phyloP scores from a whole-genome alignment of 2,797 vertebrate species.

The Pseudopleuronectes americanus region DNA sequence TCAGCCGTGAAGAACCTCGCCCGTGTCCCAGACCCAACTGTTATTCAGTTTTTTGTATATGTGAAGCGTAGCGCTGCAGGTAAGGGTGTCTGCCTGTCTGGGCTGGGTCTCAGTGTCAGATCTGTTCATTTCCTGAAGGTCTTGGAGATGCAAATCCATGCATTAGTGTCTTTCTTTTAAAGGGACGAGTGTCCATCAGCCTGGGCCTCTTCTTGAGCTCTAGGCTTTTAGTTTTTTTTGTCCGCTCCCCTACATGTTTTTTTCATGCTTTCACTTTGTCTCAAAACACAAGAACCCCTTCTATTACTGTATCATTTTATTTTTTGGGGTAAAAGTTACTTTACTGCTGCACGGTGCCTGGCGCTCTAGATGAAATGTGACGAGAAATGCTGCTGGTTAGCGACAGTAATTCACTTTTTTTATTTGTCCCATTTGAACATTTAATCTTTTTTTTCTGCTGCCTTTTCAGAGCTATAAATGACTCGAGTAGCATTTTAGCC shows the following conservation, averaged over 20 bases:
- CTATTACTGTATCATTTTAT: conserved; percentile 32
- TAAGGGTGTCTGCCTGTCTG: conserved; percentile 37
- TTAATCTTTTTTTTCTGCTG: conserved; percentile 16
- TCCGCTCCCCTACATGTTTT: conserved; percentile 1
- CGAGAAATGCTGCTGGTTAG: conserved; percentile 77
- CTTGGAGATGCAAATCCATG: conserved; percentile 28
- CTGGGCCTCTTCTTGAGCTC: conserved; percentile 13
- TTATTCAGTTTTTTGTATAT: conserved; percentile 22
- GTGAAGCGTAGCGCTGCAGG: conserved; percentile 29
- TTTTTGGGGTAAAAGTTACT: conserved; percentile 19
- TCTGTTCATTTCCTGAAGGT: conserved; percentile 54
- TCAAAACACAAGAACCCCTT: conserved; percentile 21
- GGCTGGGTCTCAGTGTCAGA: conserved; percentile 38
- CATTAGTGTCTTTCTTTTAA: conserved; percentile 33
- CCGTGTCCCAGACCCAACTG: conserved; percentile 38
- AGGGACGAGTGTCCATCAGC: conserved; percentile 17
- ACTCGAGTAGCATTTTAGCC: conserved; percentile 23
- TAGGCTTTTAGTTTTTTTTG: conserved; percentile 1
- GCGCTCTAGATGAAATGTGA: conserved; percentile 52
- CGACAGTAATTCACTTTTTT: conserved; percentile 48
- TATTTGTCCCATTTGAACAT: conserved; percentile 13
- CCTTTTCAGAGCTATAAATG: conserved; percentile 37
- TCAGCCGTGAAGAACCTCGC: conserved; percentile 31
- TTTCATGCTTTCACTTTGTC: conserved; percentile 3
- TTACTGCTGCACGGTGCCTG: conserved; percentile 60